These are phyloP conservation scores for Procambarus virginalis DNA, from an alignment of 1,140 invertebrate genomes.

Conservation along the genomic window DNA sequence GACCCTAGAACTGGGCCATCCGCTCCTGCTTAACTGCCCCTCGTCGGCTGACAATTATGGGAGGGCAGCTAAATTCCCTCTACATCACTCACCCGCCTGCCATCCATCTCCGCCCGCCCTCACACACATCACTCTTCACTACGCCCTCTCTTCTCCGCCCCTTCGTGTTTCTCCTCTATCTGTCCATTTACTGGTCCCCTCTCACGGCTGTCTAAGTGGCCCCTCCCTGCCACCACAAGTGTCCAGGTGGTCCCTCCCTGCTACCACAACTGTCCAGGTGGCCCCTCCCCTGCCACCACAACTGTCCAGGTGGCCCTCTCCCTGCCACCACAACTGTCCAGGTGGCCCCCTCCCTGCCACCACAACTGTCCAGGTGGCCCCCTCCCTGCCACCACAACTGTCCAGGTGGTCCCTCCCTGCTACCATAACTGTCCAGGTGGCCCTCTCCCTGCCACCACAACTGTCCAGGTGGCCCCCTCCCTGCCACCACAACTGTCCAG, in stretches of 20 bases:
- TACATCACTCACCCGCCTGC: neutral
- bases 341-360: neutral
- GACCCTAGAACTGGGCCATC: neutral
- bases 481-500: neutral
- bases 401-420: no score
- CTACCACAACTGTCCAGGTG: neutral
- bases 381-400: no score
- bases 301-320: neutral
- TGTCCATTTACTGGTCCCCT: neutral
- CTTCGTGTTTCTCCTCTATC: neutral
- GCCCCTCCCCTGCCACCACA: neutral
- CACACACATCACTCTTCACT: neutral
- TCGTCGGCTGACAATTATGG: constrained; percentile 10
- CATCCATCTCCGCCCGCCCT: neutral
- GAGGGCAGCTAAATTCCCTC: neutral
- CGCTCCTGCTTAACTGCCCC: constrained; percentile 1
- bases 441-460: no score
- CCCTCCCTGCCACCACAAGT: neutral
- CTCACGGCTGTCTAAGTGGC: neutral
- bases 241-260: neutral
- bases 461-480: no score
- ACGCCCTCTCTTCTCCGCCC: neutral
- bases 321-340: neutral
- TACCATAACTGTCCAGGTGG: no score
- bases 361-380: neutral